A percentile compares a stretch with the other conserved stretches of the same genome.
Conservation (phyloP, 2,888 invertebrate genomes). For the Coelinius sp. region DNA sequence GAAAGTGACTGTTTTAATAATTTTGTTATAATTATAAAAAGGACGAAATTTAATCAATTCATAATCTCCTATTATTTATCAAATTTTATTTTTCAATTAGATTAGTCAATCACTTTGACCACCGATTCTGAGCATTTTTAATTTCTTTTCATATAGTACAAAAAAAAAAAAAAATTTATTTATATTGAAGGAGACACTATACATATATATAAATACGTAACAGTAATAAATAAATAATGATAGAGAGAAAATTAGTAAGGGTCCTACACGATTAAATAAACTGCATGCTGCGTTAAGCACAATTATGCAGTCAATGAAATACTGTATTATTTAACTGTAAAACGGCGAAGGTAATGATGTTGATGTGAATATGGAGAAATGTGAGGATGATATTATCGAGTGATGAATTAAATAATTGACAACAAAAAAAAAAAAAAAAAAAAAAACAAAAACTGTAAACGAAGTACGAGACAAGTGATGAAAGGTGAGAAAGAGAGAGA, state of each 20-base stretch:
- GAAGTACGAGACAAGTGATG: constrained; percentile 15
- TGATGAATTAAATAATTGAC: constrained; percentile 37
- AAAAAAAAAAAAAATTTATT: constrained; percentile 67
- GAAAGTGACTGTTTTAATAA: constrained; percentile 2
- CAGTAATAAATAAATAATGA: constrained; percentile 18
- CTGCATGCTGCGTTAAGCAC: constrained; percentile 40
- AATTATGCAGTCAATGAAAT: constrained; percentile 22
- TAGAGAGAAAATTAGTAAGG: constrained; percentile 57
- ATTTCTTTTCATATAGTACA: constrained; percentile 66
- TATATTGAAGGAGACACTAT: constrained; percentile 54
- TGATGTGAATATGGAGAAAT: constrained; percentile 43
- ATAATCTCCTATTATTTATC: not conserved
- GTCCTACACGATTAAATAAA: constrained; percentile 67
- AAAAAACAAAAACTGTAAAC: constrained; percentile 37
- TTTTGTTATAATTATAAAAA: not conserved
- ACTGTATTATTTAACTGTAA: constrained; percentile 29
- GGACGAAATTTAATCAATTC: not conserved
- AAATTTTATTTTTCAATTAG: not conserved
- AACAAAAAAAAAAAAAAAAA: constrained; percentile 33
- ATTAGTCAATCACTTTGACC: not conserved
- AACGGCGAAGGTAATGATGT: constrained; percentile 35
- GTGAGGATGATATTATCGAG: constrained; percentile 2
- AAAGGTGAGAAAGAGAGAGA: constrained; percentile 38
- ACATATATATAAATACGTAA: constrained; percentile 39
- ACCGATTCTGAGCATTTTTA: constrained; percentile 56